phyloP scores from a whole-genome alignment of 2,888 invertebrate genomes.

The Sphecodes monilicornis region DNA sequence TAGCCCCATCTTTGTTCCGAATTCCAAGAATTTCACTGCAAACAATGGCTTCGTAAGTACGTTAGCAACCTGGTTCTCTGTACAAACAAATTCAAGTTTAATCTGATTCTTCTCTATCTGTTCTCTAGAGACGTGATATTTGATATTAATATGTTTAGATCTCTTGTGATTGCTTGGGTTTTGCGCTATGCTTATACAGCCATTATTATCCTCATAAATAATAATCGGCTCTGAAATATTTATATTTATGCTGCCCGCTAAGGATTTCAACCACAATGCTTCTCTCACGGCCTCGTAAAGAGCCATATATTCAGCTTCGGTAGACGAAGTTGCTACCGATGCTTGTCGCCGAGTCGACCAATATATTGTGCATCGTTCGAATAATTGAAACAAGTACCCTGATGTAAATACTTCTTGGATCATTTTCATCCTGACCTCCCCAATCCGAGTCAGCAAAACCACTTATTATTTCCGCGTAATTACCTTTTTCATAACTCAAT shows the following conservation, averaged over 20 bases:
- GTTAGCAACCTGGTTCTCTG: too few relatives aligned
- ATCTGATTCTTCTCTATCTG: conserved; percentile 7
- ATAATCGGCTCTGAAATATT: conserved; percentile 52
- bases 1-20: too few relatives aligned
- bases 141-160: conserved; percentile 76
- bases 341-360: conserved; percentile 44
- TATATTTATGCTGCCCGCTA: conserved; percentile 68
- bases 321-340: conserved; percentile 66
- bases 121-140: conserved; percentile 63
- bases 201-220: too few relatives aligned
- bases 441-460: conserved; percentile 17
- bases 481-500: not conserved
- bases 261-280: conserved; percentile 76
- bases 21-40: too few relatives aligned
- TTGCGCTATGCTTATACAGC: conserved; percentile 75
- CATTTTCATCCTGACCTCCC: conserved; percentile 7
- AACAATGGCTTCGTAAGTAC: too few relatives aligned
- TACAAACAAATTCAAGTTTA: too few relatives aligned
- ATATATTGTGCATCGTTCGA: conserved; percentile 6
- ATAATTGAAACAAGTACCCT: conserved; percentile 11
- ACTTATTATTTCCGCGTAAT: conserved; percentile 1
- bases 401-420: conserved; percentile 9
- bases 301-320: too few relatives aligned
- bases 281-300: too few relatives aligned
- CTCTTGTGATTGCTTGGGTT: conserved; percentile 58